A percentile compares a stretch with the other conserved stretches of the same genome.
Evolutionary conservation across 2,797 vertebrate genomes (phyloP).

Genomic region (Paramormyrops hopkinsi): DNA sequence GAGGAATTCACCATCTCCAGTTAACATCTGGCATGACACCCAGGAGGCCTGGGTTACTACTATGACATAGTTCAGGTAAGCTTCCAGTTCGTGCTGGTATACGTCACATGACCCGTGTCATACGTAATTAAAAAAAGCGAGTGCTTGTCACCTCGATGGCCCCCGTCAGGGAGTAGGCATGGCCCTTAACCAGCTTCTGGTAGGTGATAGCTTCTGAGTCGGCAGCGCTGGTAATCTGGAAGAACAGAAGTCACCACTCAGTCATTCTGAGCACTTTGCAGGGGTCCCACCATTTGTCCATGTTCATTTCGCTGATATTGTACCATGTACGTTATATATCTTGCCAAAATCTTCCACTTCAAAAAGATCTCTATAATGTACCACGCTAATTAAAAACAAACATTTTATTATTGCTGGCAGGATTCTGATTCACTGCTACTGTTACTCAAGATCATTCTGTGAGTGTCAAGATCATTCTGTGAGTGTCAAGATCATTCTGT

Average conservation of each 20-base stretch:
- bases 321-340: neutral
- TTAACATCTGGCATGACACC: neutral
- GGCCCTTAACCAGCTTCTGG: conserved; percentile 67
- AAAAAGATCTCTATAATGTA: neutral
- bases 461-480: neutral
- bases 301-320: neutral
- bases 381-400: neutral
- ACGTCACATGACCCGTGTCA: neutral
- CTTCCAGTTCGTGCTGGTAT: neutral
- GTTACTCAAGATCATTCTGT: neutral
- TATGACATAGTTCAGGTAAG: neutral
- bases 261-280: neutral
- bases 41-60: neutral
- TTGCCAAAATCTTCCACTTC: neutral
- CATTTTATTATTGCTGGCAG: neutral
- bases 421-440: neutral
- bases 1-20: neutral
- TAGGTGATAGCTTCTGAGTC: conserved; percentile 59
- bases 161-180: conserved; percentile 68
- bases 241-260: neutral
- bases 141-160: conserved; percentile 50
- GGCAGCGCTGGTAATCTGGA: conserved; percentile 54
- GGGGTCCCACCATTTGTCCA: neutral
- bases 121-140: neutral
- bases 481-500: too few species aligned